Percentiles rank a stretch among this genome's conserved stretches.
Conservation (phyloP, 2,888 invertebrate species). For the Oxytorus armatus region DNA sequence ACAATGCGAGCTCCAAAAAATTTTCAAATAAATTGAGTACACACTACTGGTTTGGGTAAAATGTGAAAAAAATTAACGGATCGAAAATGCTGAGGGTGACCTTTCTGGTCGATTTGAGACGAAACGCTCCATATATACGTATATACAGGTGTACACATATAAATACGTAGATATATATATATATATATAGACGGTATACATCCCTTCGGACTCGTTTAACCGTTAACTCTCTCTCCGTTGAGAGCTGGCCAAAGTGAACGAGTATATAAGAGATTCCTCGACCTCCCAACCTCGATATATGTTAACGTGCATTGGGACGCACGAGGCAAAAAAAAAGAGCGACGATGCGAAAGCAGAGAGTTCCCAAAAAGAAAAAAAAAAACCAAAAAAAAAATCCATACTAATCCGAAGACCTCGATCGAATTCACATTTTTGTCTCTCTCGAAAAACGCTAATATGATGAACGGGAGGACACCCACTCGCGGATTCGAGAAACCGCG, state of each 20-base stretch:
- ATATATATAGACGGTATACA: constrained; percentile 40
- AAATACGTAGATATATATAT: constrained; percentile 32
- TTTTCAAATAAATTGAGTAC: too few species aligned
- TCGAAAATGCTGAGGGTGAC: too few species aligned
- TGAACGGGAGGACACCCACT: constrained; percentile 14
- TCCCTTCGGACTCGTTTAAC: constrained; percentile 71
- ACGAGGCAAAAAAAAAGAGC: constrained; percentile 39
- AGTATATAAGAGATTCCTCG: constrained; percentile 68
- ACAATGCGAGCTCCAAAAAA: too few species aligned
- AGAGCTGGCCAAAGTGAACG: constrained; percentile 54
- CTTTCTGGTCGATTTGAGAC: constrained; percentile 9
- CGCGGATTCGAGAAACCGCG: background rate
- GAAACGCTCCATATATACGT: constrained; percentile 2
- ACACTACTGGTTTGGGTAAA: too few species aligned
- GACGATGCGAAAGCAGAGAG: constrained; percentile 25
- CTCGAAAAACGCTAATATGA: constrained; percentile 22
- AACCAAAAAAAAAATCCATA: too few species aligned
- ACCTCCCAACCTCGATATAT: constrained; percentile 72
- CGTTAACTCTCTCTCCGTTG: constrained; percentile 71
- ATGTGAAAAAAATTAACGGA: too few species aligned
- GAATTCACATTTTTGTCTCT: constrained; percentile 37
- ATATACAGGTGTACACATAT: constrained; percentile 33
- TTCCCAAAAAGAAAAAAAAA: constrained; percentile 54
- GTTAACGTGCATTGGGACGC: constrained; percentile 54
- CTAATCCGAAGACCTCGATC: constrained; percentile 43